These are phyloP conservation scores for Neuroterus valhalla DNA, from an alignment of 1,140 invertebrate genomes.

Conservation along the genomic window DNA sequence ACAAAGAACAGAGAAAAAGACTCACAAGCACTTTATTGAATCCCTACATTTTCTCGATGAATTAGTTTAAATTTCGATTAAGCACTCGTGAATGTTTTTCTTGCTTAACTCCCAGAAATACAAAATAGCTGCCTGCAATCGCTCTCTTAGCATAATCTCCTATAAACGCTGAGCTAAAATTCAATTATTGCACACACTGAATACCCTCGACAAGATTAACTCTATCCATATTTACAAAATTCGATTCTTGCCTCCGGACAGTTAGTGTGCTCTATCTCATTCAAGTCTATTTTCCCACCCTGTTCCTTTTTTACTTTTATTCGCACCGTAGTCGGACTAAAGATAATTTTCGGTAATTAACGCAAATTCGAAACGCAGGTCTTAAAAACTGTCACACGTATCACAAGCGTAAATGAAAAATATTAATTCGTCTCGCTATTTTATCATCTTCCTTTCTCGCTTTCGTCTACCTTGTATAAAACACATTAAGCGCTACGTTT, in stretches of 20 bases:
- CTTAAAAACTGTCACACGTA: conserved; percentile 30
- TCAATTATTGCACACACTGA: conserved; percentile 52
- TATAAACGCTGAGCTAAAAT: conserved; percentile 43
- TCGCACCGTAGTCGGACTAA: conserved; percentile 18
- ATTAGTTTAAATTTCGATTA: background rate
- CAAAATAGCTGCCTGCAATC: conserved; percentile 54
- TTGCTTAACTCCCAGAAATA: conserved; percentile 40
- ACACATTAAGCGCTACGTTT: conserved; percentile 35
- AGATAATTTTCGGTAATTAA: background rate
- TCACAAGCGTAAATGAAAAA: conserved; percentile 48
- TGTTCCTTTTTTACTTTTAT: conserved; percentile 41
- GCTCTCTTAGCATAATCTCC: conserved; percentile 59
- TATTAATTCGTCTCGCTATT: conserved; percentile 44
- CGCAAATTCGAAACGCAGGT: background rate
- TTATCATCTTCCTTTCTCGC: conserved; percentile 34
- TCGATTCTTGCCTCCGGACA: conserved; percentile 45
- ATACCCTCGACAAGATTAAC: conserved; percentile 58
- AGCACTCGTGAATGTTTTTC: conserved; percentile 33
- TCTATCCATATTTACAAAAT: conserved; percentile 61
- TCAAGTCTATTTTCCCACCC: conserved; percentile 34
- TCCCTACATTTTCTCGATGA: background rate
- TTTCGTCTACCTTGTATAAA: conserved; percentile 45
- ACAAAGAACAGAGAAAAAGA: conserved; percentile 52
- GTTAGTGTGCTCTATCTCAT: background rate
- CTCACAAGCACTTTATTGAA: conserved; percentile 47